These are phyloP conservation scores for Microctonus brassicae DNA, from an alignment of 2,888 invertebrate genomes.

Conservation along the genomic window DNA sequence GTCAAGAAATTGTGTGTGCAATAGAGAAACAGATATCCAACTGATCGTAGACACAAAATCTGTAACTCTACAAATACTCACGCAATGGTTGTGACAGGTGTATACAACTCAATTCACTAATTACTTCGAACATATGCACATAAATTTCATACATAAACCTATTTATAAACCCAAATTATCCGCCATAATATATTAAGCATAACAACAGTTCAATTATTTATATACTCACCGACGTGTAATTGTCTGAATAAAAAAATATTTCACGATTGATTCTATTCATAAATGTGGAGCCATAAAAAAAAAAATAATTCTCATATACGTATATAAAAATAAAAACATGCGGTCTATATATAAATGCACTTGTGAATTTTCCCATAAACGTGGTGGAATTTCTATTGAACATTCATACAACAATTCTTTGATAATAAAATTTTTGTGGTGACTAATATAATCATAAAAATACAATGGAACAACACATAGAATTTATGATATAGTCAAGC, in stretches of 20 bases:
- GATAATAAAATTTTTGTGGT: background rate
- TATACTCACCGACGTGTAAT: no score
- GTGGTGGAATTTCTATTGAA: background rate
- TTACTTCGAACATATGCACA: background rate
- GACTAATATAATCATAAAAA: background rate
- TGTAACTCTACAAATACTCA: background rate
- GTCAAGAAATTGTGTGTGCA: background rate
- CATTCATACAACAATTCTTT: no score
- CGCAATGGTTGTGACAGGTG: background rate
- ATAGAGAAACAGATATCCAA: background rate
- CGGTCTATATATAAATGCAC: background rate
- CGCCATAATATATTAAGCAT: no score
- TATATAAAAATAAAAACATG: background rate
- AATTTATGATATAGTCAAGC: conserved; percentile 3
- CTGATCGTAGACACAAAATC: background rate
- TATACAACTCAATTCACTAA: background rate
- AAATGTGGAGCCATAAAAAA: background rate
- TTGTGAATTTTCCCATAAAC: conserved; percentile 3
- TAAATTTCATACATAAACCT: background rate
- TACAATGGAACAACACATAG: background rate
- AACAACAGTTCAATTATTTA: no score
- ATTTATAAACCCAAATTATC: background rate
- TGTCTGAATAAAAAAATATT: no score
- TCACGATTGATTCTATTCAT: no score
- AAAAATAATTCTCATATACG: background rate